Evolutionary conservation across 2,797 vertebrate species (phyloP), one percentile per base, ranked within the genome.

Genomic region (Siniperca undulata): DNA sequence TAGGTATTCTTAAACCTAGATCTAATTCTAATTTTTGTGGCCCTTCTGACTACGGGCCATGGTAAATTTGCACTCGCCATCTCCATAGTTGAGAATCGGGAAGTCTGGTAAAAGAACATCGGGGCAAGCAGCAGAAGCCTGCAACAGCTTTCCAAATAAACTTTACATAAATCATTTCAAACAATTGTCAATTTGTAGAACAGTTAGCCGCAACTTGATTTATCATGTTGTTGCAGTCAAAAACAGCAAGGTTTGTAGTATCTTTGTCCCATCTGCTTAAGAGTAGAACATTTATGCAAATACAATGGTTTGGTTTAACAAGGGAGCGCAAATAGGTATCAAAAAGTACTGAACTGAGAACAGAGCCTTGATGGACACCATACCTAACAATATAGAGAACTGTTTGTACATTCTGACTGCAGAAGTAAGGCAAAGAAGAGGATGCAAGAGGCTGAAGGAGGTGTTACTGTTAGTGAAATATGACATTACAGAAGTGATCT

Each of bases 311-410:
- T 30, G 14, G 19, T 36, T 22, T 52, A 22, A 6, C 20, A 34
- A 58, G 0, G 5, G 7, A 59, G 53, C 46, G 40, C 9, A 59
- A 58, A 30, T 44, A 20, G 69, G n/a, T 7, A 12, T 4, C 20
- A 9, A 38, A 36, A 61, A 14, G 10, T 30, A 19, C 13, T 12
- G 2, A 10, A 6, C 40, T 24, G 30, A 38, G 22, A 16, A 55
- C 17, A 55, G 40, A 42, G 19, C 50, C 67, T 44, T 66, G 61
- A 56, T 12, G 61, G 19, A 75, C 61, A 66, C n/a, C 30, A 36
- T 17, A 3, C 10, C 16, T 36, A 17, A 17, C 7, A 67, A 7
- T 20, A 22, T 14, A 22, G 13, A n/a, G 11, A 42, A 36, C 14
- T 16, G 27, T 59, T 34, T 30, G 27, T 59, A 30, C 30, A 20